These are phyloP conservation scores for Lysiphlebus fabarum DNA, from an alignment of 1,140 invertebrate species.

Conservation along the genomic window DNA sequence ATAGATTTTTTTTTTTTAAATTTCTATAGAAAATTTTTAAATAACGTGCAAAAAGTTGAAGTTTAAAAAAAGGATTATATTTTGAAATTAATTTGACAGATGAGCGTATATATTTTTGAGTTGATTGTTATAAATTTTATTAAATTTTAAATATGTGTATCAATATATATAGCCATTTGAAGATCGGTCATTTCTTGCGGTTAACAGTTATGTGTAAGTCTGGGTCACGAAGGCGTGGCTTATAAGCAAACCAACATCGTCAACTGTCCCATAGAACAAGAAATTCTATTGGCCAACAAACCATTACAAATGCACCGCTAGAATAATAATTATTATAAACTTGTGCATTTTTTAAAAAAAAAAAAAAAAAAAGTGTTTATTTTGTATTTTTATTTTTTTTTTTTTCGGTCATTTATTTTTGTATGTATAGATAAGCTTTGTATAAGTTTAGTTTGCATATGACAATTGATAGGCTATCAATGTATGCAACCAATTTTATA, in stretches of 20 bases:
- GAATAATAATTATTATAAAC: slow-evolving; percentile 45
- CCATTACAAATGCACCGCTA: slow-evolving; percentile 41
- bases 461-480: too few species aligned
- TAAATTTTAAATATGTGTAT: background rate
- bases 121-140: background rate
- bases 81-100: slow-evolving; percentile 42
- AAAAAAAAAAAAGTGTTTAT: too few species aligned
- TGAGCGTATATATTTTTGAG: slow-evolving; percentile 27
- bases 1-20: slow-evolving; percentile 1
- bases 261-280: slow-evolving; percentile 54
- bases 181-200: background rate
- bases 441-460: too few species aligned
- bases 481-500: too few species aligned
- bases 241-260: slow-evolving; percentile 42
- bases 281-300: slow-evolving; percentile 56
- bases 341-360: slow-evolving; percentile 9
- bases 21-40: slow-evolving; percentile 5
- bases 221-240: slow-evolving; percentile 56
- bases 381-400: too few species aligned
- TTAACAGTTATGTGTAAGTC: slow-evolving; percentile 55
- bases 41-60: slow-evolving; percentile 7
- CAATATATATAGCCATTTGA: slow-evolving; percentile 3
- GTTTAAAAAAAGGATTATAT: slow-evolving; percentile 23
- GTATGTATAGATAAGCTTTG: too few species aligned
- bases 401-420: too few species aligned